Base-by-base conservation (phyloP, 2,888 invertebrate species). In the Exocentrus adspersus region DNA sequence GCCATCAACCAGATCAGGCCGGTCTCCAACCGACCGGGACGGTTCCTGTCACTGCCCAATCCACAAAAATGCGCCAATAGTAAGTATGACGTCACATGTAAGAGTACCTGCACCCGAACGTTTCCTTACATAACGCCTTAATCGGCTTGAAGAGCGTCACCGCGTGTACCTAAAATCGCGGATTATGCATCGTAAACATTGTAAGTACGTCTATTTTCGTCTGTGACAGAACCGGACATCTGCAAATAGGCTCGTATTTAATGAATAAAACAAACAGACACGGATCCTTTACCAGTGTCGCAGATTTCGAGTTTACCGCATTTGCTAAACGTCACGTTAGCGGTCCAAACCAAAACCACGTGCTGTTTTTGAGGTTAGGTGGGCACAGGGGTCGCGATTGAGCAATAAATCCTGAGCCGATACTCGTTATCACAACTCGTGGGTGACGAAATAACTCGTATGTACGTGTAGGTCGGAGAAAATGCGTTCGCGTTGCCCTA, bases 31-130 rank as follows among this genome's bases (percentile, higher is more conserved):
- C 89, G 92, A 80, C 92, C 93, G 10, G 94, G 94, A 78, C 86
- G 94, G 77, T 94, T 94, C 85, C 87, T 94, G 70, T 90, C 93
- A 52, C 87, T 94, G 72, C 94, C 94, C 46, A 86, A 88, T 67
- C 87, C 94, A 66, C 87, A 91, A 80, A 94, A 94, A 86, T 94
- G 94, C 83, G 87, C 92, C 68, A 90, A 86, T 84, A 89, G 94
- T 94, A 86, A 92, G 93, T 92, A n/a, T n/a, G n/a, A n/a, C n/a
- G n/a, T n/a, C n/a, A n/a, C n/a, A n/a, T n/a, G n/a, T n/a, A n/a
- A n/a, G n/a, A n/a, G n/a, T n/a, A n/a, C n/a, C n/a, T n/a, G n/a
- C n/a, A n/a, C n/a, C n/a, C n/a, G n/a, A n/a, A n/a, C n/a, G n/a
- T n/a, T n/a, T n/a, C n/a, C n/a, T n/a, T n/a, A n/a, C n/a, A n/a